phyloP scores from a whole-genome alignment of 2,113 vertebrate species.

The Istiophorus platypterus region DNA sequence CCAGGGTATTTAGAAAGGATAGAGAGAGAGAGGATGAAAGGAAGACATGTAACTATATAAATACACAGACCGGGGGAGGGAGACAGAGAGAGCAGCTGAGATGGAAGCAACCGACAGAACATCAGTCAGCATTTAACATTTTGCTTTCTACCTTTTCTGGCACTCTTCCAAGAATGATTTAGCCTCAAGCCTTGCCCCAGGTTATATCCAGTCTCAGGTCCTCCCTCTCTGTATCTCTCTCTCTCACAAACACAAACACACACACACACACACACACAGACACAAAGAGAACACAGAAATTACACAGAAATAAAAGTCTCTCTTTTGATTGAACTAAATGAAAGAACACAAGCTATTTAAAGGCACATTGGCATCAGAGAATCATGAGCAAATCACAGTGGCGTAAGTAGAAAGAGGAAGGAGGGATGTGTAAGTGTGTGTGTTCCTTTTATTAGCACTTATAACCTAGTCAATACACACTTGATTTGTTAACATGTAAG shows the following conservation, averaged over 20 bases:
- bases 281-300: neutral
- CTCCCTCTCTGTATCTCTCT: neutral
- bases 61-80: slow-evolving; percentile 21
- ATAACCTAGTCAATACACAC: slow-evolving; percentile 63
- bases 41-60: slow-evolving; percentile 4
- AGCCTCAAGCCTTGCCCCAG: slow-evolving; percentile 65
- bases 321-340: slow-evolving; percentile 56
- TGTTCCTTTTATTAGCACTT: slow-evolving; percentile 60
- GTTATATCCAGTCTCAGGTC: slow-evolving; percentile 56
- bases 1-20: slow-evolving; percentile 13
- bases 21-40: slow-evolving; percentile 6
- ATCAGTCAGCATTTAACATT: slow-evolving; percentile 72
- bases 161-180: slow-evolving; percentile 69
- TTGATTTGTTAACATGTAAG: slow-evolving; percentile 71
- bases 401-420: neutral
- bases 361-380: slow-evolving; percentile 4
- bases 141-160: slow-evolving; percentile 69
- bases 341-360: slow-evolving; percentile 54
- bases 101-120: slow-evolving; percentile 51
- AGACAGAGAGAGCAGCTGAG: slow-evolving; percentile 23
- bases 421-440: slow-evolving; percentile 6
- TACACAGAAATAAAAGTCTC: slow-evolving; percentile 40
- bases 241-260: neutral
- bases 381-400: neutral
- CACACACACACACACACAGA: neutral